These are phyloP conservation scores for Crambe crambe DNA, from an alignment of 37 sponge, comb jelly and placozoan genomes.

Conservation along the genomic window DNA sequence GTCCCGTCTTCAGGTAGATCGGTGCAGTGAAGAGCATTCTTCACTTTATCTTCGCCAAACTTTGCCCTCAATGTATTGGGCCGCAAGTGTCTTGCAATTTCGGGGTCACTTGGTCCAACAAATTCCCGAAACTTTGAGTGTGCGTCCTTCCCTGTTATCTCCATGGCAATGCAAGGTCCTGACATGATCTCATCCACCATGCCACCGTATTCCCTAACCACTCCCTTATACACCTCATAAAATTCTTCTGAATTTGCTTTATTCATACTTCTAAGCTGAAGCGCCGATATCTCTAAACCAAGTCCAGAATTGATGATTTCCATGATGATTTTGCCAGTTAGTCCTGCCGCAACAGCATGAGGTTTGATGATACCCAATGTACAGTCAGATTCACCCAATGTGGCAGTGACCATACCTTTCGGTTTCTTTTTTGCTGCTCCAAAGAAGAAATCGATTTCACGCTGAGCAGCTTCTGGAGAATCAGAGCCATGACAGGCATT, in stretches of 20 bases:
- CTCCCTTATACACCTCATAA: constrained; percentile 95
- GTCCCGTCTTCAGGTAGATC: constrained; percentile 92
- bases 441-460: constrained; percentile 90
- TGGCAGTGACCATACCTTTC: constrained; percentile 37
- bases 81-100: constrained; percentile 91
- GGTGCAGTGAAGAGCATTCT: constrained; percentile 95
- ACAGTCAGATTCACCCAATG: background rate
- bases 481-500: constrained; percentile 95
- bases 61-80: constrained; percentile 89
- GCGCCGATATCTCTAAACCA: constrained; percentile 64
- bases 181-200: constrained; percentile 93
- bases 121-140: constrained; percentile 80
- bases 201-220: constrained; percentile 88
- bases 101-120: constrained; percentile 91
- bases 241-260: constrained; percentile 93
- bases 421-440: constrained; percentile 31
- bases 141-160: constrained; percentile 65
- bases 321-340: constrained; percentile 78
- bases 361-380: constrained; percentile 93
- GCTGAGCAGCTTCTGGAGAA: constrained; percentile 59
- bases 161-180: constrained; percentile 98
- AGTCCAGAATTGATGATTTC: constrained; percentile 59
- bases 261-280: constrained; percentile 79
- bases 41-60: constrained; percentile 90
- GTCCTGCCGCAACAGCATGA: constrained; percentile 86